Evolutionary conservation across 1,140 invertebrate genomes (phyloP).

Genomic region (Macrotrachela quadricornifera): DNA sequence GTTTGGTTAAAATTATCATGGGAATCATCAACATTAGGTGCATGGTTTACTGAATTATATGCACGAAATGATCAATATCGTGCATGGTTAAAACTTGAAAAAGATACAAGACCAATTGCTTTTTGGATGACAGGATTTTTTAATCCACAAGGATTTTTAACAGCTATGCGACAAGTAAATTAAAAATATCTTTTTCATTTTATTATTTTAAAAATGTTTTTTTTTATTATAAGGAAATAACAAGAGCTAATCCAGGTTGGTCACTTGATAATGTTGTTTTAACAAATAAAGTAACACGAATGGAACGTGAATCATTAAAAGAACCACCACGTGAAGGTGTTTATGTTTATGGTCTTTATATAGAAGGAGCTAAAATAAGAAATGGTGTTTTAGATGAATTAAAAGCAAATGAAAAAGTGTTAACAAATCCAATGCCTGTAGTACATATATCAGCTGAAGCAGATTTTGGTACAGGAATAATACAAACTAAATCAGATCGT

Average conservation of each 20-base stretch:
- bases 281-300: slow-evolving; percentile 75
- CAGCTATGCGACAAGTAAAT: slow-evolving; percentile 3
- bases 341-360: slow-evolving; percentile 28
- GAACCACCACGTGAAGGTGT: slow-evolving; percentile 28
- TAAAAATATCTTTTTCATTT: neutral
- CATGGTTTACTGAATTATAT: slow-evolving; percentile 86
- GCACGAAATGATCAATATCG: slow-evolving; percentile 54
- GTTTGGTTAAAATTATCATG: slow-evolving; percentile 60
- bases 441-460: slow-evolving; percentile 81
- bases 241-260: slow-evolving; percentile 81
- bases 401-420: slow-evolving; percentile 26
- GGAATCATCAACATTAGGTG: slow-evolving; percentile 82
- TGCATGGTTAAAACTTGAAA: slow-evolving; percentile 51
- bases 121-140: slow-evolving; percentile 99
- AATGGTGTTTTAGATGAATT: slow-evolving; percentile 31
- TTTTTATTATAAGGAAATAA: slow-evolving; percentile 56
- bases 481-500: too few relatives aligned
- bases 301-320: slow-evolving; percentile 52
- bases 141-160: slow-evolving; percentile 53
- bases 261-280: slow-evolving; percentile 79
- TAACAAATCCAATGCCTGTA: slow-evolving; percentile 68
- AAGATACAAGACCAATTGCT: slow-evolving; percentile 33
- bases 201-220: neutral
- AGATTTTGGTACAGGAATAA: slow-evolving; percentile 46
- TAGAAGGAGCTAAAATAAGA: slow-evolving; percentile 26